These are phyloP conservation scores for Anguilla megastoma DNA, from an alignment of 2,797 vertebrate species.

Conservation along the genomic window DNA sequence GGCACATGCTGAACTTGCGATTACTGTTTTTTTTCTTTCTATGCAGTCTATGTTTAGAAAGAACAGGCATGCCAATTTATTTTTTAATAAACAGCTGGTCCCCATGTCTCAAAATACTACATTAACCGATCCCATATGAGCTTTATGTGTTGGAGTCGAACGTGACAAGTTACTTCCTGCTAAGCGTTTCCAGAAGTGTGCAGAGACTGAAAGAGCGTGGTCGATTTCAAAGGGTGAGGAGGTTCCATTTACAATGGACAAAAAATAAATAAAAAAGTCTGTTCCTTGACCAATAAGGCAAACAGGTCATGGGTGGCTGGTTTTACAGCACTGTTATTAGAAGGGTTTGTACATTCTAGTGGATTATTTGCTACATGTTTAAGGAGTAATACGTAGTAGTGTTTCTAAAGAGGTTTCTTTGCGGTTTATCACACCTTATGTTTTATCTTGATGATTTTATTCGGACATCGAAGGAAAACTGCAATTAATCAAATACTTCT, in stretches of 20 bases:
- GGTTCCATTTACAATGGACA: conserved; percentile 54
- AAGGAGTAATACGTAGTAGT: neutral
- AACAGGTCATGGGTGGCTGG: conserved; percentile 47
- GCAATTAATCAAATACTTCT: neutral
- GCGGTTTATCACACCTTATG: neutral
- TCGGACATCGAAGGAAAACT: neutral
- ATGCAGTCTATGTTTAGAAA: conserved; percentile 24
- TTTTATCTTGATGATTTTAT: neutral
- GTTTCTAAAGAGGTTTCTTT: neutral
- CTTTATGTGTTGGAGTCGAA: conserved; percentile 37
- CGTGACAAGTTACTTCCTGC: conserved; percentile 40
- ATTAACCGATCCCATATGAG: conserved; percentile 57
- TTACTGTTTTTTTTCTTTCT: neutral
- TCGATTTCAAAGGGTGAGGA: conserved; percentile 39
- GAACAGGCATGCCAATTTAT: conserved; percentile 15
- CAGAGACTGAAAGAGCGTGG: conserved; percentile 21
- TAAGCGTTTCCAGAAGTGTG: conserved; percentile 33
- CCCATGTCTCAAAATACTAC: conserved; percentile 47
- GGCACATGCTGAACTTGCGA: conserved; percentile 35
- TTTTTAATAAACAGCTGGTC: conserved; percentile 47
- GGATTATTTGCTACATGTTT: neutral
- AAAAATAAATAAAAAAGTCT: conserved; percentile 37
- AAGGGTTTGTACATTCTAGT: neutral
- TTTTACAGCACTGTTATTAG: conserved; percentile 52
- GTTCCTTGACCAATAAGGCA: conserved; percentile 46